Evolutionary conservation across 2,797 vertebrate genomes (phyloP).

Genomic region (Phylloscopus collybita): DNA sequence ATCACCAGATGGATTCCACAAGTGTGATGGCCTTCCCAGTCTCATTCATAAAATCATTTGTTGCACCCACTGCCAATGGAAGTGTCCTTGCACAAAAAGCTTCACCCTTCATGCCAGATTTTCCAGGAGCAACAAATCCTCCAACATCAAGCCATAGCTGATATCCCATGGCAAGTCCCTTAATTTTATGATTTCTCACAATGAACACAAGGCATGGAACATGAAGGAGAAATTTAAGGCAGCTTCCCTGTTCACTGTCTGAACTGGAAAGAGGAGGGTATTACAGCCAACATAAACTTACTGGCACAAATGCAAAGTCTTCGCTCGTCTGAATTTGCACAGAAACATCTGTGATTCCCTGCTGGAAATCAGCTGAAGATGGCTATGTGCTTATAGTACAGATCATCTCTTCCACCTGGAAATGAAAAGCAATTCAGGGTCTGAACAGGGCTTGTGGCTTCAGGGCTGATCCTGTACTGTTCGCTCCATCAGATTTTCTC

Average conservation of each 20-base stretch:
- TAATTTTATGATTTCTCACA: constrained; percentile 16
- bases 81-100: neutral
- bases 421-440: neutral
- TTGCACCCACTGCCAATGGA: neutral
- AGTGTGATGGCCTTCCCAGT: neutral
- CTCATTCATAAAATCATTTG: neutral
- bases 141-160: neutral
- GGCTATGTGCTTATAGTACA: neutral
- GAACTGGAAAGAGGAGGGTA: neutral
- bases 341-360: neutral
- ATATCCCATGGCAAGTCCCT: neutral
- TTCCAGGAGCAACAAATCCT: constrained; percentile 31
- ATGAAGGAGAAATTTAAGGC: constrained; percentile 17
- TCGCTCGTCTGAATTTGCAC: neutral
- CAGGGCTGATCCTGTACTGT: neutral
- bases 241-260: neutral
- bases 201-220: neutral
- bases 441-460: neutral
- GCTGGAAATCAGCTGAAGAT: neutral
- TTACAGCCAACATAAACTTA: neutral
- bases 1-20: neutral
- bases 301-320: neutral
- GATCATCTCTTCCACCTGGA: neutral
- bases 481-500: neutral
- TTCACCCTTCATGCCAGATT: neutral